Base-by-base conservation (phyloP, 23 tunicate genomes). In the Styela clava region DNA sequence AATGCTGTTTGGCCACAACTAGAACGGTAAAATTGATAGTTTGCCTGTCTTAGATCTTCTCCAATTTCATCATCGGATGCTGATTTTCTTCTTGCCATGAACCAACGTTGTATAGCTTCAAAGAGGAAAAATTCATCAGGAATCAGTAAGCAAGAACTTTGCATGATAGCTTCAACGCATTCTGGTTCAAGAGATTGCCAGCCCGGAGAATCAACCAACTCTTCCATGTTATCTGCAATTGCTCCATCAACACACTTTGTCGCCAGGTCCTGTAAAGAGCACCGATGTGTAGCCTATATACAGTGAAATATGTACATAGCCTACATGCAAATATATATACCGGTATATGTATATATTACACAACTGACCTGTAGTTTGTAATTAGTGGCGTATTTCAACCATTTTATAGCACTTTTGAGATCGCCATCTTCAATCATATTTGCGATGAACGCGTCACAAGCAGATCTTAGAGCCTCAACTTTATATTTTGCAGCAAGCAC, bases 221-320 rank as follows among this genome's bases (percentile, higher is more conserved):
- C 99, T 67, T 87, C 91, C 26, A 87, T 78, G 61, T 87, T 85
- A 61, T 96, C 99, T 22, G 99, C 79, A 35, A 96, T 91, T 1
- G 96, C 99, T 16, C 99, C 99, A 69, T 96, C 97, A 16, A 96
- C 99, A 84, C 99, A 96, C 74, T 91, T 96, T 24, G 86, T 73
- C 2, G 99, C 95, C 19, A 96, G 85, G 68, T 96, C 99, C 92
- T 96, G 74, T 51, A 65, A 80, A 71, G 61, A 24, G 70, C 73
- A 64, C n/a, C n/a, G n/a, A n/a, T n/a, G n/a, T n/a, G n/a, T n/a
- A n/a, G n/a, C n/a, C n/a, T n/a, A n/a, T n/a, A n/a, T n/a, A n/a
- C n/a, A n/a, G n/a, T n/a, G n/a, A n/a, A n/a, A n/a, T n/a, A n/a
- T n/a, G n/a, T n/a, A n/a, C n/a, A n/a, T n/a, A n/a, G n/a, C n/a